Evolutionary conservation across 1,140 invertebrate genomes (phyloP), one percentile per base, ranked within the genome.

Genomic region (Hycleus cichorii): DNA sequence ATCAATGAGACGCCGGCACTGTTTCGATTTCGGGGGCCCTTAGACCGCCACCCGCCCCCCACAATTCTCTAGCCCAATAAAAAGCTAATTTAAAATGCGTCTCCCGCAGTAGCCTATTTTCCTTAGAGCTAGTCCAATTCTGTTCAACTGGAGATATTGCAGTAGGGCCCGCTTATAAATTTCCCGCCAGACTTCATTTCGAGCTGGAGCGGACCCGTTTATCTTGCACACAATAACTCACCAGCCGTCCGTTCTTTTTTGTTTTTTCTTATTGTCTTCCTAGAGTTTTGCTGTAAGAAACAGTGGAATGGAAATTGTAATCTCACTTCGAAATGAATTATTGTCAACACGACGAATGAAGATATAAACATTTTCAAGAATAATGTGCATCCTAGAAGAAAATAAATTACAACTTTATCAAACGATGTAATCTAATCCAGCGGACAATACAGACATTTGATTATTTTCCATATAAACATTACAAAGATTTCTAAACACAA

Each of bases 171-270:
- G 64, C 55, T 62, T 64, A 72, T 72, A 72, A 73, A 73, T 73
- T 73, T 72, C 68, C 70, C 62, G 70, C 72, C 70, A 73, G 72
- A 73, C 72, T 73, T 73, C 72, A 73, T 73, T 73, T 73, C 72
- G 72, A 67, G 70, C 69, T 63, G 69, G 68, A 69, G 69, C 72
- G 72, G 65, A 68, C 70, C 68, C 72, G 72, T 73, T 73, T 73
- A 73, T 73, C 72, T 73, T 73, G 68, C 69, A 71, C 69, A 73
- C 70, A 71, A 73, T 73, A 73, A 73, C 64, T 73, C 72, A 73
- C 72, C 48, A 60, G 67, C 69, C 69, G 70, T 72, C 71, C 68
- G 64, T 42, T 42, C 9, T 42, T 42, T 67, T 72, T 70, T 70
- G 63, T 65, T 67, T 70, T 68, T 70, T 65, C 69, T 69, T 71